Evolutionary conservation across 2,888 invertebrate species (phyloP).

Genomic region (Andrena dorsata): DNA sequence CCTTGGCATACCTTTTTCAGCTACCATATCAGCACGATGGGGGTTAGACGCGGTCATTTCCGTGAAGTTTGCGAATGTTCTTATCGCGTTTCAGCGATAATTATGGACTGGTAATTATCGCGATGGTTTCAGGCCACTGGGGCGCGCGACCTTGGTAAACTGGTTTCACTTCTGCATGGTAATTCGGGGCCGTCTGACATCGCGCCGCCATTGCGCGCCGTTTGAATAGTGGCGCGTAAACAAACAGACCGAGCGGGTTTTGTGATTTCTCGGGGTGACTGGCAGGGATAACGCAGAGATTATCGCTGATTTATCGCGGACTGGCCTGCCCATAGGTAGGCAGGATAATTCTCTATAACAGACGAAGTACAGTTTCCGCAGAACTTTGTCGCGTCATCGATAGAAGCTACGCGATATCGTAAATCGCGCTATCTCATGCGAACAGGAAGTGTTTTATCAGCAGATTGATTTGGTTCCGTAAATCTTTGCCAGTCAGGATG

Average conservation of each 20-base stretch:
- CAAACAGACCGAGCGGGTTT: too few relatives aligned
- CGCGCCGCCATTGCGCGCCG: neutral
- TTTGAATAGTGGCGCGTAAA: neutral
- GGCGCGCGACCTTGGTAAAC: slow-evolving; percentile 19
- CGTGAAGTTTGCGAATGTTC: slow-evolving; percentile 23
- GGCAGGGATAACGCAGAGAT: neutral
- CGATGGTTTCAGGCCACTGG: neutral
- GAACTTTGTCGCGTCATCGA: slow-evolving; percentile 1
- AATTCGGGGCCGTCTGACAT: neutral
- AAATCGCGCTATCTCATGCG: neutral
- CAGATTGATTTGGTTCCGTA: neutral
- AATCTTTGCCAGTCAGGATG: slow-evolving; percentile 17
- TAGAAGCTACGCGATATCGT: neutral
- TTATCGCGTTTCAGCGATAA: neutral
- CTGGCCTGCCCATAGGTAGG: neutral
- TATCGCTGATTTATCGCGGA: neutral
- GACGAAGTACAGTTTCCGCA: neutral
- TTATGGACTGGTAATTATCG: slow-evolving; percentile 17
- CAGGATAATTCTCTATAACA: neutral
- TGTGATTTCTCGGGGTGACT: neutral
- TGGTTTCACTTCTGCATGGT: neutral
- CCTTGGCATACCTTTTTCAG: too few relatives aligned
- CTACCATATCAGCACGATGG: neutral
- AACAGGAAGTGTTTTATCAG: neutral
- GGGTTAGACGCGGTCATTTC: slow-evolving; percentile 26